A percentile compares a stretch with the other conserved stretches of the same genome.
Conservation (phyloP, 1,140 invertebrate species). For the Trypoxylus dichotomus region DNA sequence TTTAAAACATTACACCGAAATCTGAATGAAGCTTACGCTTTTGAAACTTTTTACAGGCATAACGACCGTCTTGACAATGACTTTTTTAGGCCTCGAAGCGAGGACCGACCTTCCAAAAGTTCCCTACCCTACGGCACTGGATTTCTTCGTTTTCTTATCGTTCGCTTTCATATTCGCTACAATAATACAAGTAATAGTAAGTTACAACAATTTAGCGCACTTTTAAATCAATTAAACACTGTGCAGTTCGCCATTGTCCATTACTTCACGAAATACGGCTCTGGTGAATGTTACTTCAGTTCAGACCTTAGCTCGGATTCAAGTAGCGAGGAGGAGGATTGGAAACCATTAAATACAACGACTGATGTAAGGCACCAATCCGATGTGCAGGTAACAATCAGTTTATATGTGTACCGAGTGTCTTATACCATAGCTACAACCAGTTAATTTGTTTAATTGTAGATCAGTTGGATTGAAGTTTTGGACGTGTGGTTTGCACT, state of each 20-base stretch:
- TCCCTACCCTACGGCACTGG: constrained; percentile 82
- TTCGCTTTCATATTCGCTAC: constrained; percentile 88
- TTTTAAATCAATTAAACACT: background rate
- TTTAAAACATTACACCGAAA: too few relatives aligned
- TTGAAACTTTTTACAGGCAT: constrained; percentile 56
- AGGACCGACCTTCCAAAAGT: constrained; percentile 85
- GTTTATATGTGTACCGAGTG: background rate
- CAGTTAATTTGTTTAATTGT: too few relatives aligned
- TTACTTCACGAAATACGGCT: constrained; percentile 88
- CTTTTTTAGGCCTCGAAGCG: constrained; percentile 82
- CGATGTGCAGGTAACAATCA: background rate
- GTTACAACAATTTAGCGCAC: constrained; percentile 11
- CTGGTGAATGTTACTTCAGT: constrained; percentile 80
- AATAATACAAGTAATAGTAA: constrained; percentile 67
- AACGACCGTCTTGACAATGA: constrained; percentile 87
- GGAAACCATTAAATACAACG: constrained; percentile 39
- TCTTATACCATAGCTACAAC: background rate
- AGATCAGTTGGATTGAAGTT: too few relatives aligned
- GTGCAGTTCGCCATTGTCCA: constrained; percentile 82
- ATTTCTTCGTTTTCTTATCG: constrained; percentile 85
- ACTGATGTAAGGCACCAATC: constrained; percentile 29
- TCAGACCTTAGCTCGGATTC: constrained; percentile 64
- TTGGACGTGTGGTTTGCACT: too few relatives aligned
- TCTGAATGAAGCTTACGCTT: background rate
- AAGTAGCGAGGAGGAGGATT: constrained; percentile 61